Base-by-base conservation (phyloP, 2,113 vertebrate genomes). In the Uria aalge region DNA sequence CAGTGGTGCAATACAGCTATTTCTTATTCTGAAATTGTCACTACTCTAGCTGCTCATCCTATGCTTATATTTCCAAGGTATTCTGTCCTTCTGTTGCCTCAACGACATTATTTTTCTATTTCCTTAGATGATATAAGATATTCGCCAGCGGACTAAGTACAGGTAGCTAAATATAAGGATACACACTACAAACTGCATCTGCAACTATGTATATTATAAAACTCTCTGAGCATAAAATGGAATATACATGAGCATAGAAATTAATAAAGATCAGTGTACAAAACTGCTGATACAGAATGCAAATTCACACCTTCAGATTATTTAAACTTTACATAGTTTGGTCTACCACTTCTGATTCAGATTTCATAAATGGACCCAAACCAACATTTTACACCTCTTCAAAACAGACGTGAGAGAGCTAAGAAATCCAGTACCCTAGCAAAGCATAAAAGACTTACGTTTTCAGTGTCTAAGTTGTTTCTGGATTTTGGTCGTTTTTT, bases 281-380 rank as follows among this genome's bases (percentile, higher is more conserved):
- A 94, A 91, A 83, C 19, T 50, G 21, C 19, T 84, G 63, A 57
- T 84, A 38, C 3, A 60, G 52, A 84, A 94, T 56, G 48, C 30
- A 85, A 83, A 95, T 88, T 95, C 62, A 94, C 56, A 92, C 76
- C 60, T 91, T 86, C 86, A 53, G 60, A 68, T 66, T 66, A 62
- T 59, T 83, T 87, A 72, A 87, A 73, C 32, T 93, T 95, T 56
- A 52, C 24, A 60, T 64, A 76, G 91, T 60, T 92, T 95, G 23
- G 92, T 95, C 96, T 97, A 91, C 43, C 91, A 94, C 84, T 89
- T 94, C 73, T 92, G 73, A 92, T 72, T 91, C 89, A 94, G 66
- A 87, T 91, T 84, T 90, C 56, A 62, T 82, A 95, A 94, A 91
- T 85, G 83, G 88, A 89, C 86, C 66, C 69, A 87, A 84, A 91